phyloP scores from a whole-genome alignment of 2,113 vertebrate species.

The Camelus dromedarius region DNA sequence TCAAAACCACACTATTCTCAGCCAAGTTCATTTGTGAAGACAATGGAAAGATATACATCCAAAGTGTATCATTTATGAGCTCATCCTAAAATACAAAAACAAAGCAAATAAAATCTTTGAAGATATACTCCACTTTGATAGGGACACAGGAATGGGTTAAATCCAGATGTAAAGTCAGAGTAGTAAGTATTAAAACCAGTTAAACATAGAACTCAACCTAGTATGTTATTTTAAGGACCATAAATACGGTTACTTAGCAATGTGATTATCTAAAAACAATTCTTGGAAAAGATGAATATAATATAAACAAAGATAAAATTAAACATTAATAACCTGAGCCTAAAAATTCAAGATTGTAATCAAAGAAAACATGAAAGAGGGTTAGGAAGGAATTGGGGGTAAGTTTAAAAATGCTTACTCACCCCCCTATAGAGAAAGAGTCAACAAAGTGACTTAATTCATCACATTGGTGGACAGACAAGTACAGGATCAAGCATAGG shows the following conservation, averaged over 20 bases:
- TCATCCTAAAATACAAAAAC: background rate
- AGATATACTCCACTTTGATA: background rate
- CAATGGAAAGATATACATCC: background rate
- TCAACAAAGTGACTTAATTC: background rate
- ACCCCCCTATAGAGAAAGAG: background rate
- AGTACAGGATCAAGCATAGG: background rate
- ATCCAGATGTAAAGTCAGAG: background rate
- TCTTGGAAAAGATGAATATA: background rate
- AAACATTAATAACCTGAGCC: background rate
- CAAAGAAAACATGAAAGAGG: conserved; percentile 16
- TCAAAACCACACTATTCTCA: background rate
- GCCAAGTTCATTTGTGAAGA: background rate
- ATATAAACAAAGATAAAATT: conserved; percentile 38
- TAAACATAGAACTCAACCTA: background rate
- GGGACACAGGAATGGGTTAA: background rate
- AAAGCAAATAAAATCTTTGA: background rate
- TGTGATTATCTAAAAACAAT: background rate
- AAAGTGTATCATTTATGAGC: background rate
- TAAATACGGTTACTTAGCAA: background rate
- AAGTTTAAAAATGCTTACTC: conserved; percentile 4
- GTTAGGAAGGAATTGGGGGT: background rate
- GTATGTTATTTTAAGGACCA: conserved; percentile 43
- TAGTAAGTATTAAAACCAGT: conserved; percentile 4
- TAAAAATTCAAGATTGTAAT: conserved; percentile 39
- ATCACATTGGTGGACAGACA: background rate